A percentile compares a stretch with the other conserved stretches of the same genome.
phyloP scores from a whole-genome alignment of 2,888 invertebrate genomes.

The Mythimna lalbum region DNA sequence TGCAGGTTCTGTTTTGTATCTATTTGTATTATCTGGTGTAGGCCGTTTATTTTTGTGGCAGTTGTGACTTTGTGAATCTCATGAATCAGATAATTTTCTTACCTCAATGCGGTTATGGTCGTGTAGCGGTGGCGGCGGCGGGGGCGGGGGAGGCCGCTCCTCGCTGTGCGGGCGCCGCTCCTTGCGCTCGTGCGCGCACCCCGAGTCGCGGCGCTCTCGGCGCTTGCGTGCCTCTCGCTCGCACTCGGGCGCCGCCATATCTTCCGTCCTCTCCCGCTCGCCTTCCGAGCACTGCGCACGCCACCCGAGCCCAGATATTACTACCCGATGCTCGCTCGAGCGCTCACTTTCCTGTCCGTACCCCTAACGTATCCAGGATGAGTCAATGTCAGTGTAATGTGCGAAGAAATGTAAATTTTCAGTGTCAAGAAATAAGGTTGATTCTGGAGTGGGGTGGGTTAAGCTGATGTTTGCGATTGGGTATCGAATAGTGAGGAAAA shows the following conservation, averaged over 20 bases:
- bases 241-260: slow-evolving; percentile 90
- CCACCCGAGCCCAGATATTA: slow-evolving; percentile 87
- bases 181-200: slow-evolving; percentile 87
- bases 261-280: slow-evolving; percentile 81
- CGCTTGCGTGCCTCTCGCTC: slow-evolving; percentile 91
- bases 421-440: slow-evolving; percentile 64
- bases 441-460: slow-evolving; percentile 69
- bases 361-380: slow-evolving; percentile 80
- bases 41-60: not conserved
- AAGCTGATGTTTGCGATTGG: slow-evolving; percentile 74
- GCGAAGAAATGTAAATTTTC: slow-evolving; percentile 64
- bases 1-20: not conserved
- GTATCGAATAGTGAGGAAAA: slow-evolving; percentile 70
- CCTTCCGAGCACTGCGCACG: slow-evolving; percentile 88
- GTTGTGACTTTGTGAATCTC: not conserved
- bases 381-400: slow-evolving; percentile 79
- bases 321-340: slow-evolving; percentile 86
- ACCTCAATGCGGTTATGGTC: slow-evolving; percentile 87
- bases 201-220: slow-evolving; percentile 91
- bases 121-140: slow-evolving; percentile 85
- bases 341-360: slow-evolving; percentile 88
- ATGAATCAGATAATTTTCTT: not conserved
- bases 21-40: not conserved
- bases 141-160: slow-evolving; percentile 85
- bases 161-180: slow-evolving; percentile 87